These are phyloP conservation scores for Seira sanloemensis DNA, from an alignment of 2,888 invertebrate genomes.

Conservation along the genomic window DNA sequence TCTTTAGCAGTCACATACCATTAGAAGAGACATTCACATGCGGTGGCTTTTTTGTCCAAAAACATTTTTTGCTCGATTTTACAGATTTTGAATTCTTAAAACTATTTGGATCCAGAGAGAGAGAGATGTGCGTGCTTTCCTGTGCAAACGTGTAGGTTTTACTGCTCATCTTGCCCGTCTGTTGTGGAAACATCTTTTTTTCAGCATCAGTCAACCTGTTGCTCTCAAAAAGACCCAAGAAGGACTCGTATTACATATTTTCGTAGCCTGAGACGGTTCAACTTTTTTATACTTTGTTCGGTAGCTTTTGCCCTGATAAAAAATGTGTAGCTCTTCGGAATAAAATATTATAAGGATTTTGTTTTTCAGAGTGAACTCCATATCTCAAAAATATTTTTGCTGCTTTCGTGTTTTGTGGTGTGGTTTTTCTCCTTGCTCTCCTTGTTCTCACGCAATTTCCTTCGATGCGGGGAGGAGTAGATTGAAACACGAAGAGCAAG, in stretches of 20 bases:
- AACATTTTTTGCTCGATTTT: neutral
- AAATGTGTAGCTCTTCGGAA: constrained; percentile 8
- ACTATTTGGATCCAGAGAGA: neutral
- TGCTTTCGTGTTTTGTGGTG: constrained; percentile 21
- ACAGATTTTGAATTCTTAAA: neutral
- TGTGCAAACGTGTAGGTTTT: neutral
- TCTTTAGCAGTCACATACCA: too few relatives aligned
- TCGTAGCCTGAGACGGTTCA: constrained; percentile 65
- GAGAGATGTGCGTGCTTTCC: neutral
- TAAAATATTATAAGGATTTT: neutral
- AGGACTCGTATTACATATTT: constrained; percentile 34
- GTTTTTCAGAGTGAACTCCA: neutral
- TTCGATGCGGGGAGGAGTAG: neutral
- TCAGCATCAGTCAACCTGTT: constrained; percentile 45
- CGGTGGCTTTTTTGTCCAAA: constrained; percentile 10
- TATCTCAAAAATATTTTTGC: constrained; percentile 17
- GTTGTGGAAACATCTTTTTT: neutral
- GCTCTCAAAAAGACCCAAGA: constrained; percentile 32
- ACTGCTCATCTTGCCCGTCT: neutral
- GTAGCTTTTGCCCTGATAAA: constrained; percentile 6
- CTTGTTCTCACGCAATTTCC: constrained; percentile 61
- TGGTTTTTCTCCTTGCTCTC: constrained; percentile 24
- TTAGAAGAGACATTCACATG: neutral
- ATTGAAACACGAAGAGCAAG: neutral
- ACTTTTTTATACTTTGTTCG: constrained; percentile 54